Evolutionary conservation across 2,797 vertebrate species (phyloP).

Genomic region (Delichon dasypus): DNA sequence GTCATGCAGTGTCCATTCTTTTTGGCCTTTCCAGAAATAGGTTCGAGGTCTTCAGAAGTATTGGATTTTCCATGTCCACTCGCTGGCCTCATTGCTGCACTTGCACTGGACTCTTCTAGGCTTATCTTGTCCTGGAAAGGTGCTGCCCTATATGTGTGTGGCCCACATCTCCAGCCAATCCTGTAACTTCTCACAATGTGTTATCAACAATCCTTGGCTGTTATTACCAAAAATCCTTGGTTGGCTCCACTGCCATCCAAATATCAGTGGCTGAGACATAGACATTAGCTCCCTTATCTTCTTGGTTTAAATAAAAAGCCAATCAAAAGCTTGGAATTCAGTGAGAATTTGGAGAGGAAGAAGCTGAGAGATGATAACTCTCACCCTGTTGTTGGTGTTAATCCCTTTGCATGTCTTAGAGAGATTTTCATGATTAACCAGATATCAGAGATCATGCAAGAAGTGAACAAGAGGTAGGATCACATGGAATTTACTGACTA

Average conservation of each 20-base stretch:
- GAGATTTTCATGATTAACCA: background rate
- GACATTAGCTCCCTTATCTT: background rate
- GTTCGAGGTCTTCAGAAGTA: background rate
- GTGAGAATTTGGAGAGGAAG: background rate
- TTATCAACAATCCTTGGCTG: background rate
- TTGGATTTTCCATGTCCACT: background rate
- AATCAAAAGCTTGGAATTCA: background rate
- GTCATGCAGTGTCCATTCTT: background rate
- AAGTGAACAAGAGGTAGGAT: background rate
- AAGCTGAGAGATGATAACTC: background rate
- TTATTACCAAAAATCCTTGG: background rate
- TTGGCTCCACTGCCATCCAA: background rate
- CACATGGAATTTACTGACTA: background rate
- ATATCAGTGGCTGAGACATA: background rate
- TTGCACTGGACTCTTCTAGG: background rate
- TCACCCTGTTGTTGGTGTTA: fast-evolving
- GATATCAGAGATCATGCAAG: background rate
- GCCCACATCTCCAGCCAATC: background rate
- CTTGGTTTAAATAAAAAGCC: background rate
- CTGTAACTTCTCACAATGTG: background rate
- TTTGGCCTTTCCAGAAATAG: background rate
- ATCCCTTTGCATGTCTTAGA: background rate
- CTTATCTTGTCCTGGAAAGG: background rate
- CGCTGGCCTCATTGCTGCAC: background rate
- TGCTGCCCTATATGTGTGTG: background rate